Conservation (phyloP, 2,888 invertebrate species). For the Thymelicus lineola region DNA sequence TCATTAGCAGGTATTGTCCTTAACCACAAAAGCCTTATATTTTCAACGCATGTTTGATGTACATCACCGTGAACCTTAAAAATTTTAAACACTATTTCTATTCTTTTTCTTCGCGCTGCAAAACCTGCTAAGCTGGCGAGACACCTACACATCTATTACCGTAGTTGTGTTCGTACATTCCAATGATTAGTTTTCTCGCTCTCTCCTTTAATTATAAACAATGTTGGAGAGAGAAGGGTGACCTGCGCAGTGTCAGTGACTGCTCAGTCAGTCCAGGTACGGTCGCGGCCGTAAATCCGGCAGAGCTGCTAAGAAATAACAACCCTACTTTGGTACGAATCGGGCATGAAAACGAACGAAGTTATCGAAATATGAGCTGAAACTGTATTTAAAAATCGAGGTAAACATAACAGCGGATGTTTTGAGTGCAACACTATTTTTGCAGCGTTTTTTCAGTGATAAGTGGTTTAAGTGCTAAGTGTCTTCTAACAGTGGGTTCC, state of each 20-base stretch:
- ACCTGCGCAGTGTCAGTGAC: conserved; percentile 82
- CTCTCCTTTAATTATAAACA: conserved; percentile 45
- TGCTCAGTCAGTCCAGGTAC: conserved; percentile 69
- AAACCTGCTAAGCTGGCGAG: conserved; percentile 56
- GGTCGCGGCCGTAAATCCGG: conserved; percentile 57
- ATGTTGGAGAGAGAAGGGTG: conserved; percentile 61
- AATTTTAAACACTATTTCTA: conserved; percentile 55
- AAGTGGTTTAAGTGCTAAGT: conserved; percentile 49
- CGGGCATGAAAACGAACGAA: conserved; percentile 64
- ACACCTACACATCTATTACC: conserved; percentile 61
- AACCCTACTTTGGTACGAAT: conserved; percentile 44
- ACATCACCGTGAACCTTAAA: conserved; percentile 66
- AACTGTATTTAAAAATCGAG: conserved; percentile 51
- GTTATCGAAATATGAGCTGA: conserved; percentile 61
- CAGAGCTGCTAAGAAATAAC: conserved; percentile 43
- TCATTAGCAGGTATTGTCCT: conserved; percentile 53
- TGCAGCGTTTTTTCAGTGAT: conserved; percentile 39
- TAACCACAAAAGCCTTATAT: conserved; percentile 72
- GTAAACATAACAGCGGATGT: conserved; percentile 47
- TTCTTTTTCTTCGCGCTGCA: conserved; percentile 55
- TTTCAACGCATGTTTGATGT: conserved; percentile 69
- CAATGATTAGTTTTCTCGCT: conserved; percentile 63
- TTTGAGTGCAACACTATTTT: conserved; percentile 52
- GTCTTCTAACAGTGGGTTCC: conserved; percentile 51
- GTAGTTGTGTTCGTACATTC: conserved; percentile 71